These are phyloP conservation scores for Leptodactylus fallax DNA, from an alignment of 2,797 vertebrate genomes.

Conservation along the genomic window DNA sequence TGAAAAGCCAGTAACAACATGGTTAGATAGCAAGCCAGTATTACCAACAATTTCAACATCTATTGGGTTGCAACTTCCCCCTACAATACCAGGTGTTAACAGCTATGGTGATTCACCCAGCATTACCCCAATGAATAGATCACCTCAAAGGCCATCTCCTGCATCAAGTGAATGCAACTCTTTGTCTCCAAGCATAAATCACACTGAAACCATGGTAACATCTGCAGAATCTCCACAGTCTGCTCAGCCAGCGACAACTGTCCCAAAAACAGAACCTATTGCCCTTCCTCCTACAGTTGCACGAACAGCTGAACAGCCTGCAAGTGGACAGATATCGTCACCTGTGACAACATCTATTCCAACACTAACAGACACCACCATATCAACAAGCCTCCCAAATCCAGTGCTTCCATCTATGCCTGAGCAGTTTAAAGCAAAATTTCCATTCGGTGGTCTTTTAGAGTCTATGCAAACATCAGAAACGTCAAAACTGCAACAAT, in stretches of 20 bases:
- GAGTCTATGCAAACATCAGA: constrained; percentile 99
- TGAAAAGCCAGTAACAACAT: constrained; percentile 96
- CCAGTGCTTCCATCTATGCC: constrained; percentile 88
- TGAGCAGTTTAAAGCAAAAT: constrained; percentile 96
- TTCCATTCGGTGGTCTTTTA: constrained; percentile 96
- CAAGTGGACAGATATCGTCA: constrained; percentile 78
- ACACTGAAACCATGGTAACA: constrained; percentile 80
- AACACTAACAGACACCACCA: constrained; percentile 76
- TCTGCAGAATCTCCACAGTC: constrained; percentile 87
- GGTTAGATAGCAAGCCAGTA: constrained; percentile 97
- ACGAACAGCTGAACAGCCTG: constrained; percentile 81
- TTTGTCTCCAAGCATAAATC: constrained; percentile 89
- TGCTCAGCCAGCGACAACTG: constrained; percentile 69
- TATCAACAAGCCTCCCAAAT: constrained; percentile 82
- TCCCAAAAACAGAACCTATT: constrained; percentile 86
- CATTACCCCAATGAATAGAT: constrained; percentile 91
- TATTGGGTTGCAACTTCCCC: constrained; percentile 91
- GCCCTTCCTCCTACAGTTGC: constrained; percentile 80
- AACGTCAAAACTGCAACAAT: constrained; percentile 97
- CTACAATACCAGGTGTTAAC: constrained; percentile 85
- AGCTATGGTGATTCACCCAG: constrained; percentile 89
- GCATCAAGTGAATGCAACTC: constrained; percentile 95
- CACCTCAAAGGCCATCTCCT: constrained; percentile 94
- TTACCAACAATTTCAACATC: constrained; percentile 89
- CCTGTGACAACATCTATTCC: constrained; percentile 72